These are phyloP conservation scores for Sepioteuthis lessoniana DNA, from an alignment of 2,888 invertebrate species.

Conservation along the genomic window DNA sequence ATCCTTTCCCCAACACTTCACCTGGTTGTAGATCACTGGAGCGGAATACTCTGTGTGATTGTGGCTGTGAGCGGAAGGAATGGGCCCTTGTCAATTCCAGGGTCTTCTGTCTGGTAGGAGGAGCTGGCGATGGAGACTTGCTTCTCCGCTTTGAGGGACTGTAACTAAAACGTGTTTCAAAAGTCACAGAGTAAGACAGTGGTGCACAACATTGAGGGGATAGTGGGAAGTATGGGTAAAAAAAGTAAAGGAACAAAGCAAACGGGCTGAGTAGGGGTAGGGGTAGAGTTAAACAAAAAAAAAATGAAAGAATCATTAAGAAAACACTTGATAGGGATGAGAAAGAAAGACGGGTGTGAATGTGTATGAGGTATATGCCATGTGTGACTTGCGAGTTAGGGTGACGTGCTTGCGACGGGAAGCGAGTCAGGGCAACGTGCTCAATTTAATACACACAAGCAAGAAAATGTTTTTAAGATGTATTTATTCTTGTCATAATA, in stretches of 20 bases:
- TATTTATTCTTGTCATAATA: too few relatives aligned
- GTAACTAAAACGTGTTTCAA: slow-evolving; percentile 56
- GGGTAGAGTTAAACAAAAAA: too few relatives aligned
- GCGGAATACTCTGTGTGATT: slow-evolving; percentile 85
- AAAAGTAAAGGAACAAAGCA: background rate
- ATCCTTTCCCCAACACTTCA: slow-evolving; percentile 91
- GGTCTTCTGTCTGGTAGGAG: slow-evolving; percentile 64
- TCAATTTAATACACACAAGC: too few relatives aligned
- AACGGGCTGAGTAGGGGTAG: background rate
- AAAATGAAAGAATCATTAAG: too few relatives aligned
- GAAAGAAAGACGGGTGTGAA: too few relatives aligned
- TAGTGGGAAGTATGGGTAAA: background rate
- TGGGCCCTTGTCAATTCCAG: slow-evolving; percentile 84
- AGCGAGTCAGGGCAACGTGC: too few relatives aligned
- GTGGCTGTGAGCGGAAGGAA: slow-evolving; percentile 86
- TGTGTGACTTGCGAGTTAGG: too few relatives aligned
- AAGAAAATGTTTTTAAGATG: too few relatives aligned
- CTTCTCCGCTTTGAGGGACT: slow-evolving; percentile 67
- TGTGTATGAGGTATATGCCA: too few relatives aligned
- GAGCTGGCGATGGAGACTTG: slow-evolving; percentile 70
- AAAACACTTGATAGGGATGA: too few relatives aligned
- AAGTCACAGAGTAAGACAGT: slow-evolving; percentile 41
- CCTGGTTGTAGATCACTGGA: slow-evolving; percentile 91
- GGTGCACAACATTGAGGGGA: background rate
- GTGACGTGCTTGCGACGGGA: too few relatives aligned